Evolutionary conservation across 2,797 vertebrate species (phyloP).

Genomic region (Oryzias sinensis): DNA sequence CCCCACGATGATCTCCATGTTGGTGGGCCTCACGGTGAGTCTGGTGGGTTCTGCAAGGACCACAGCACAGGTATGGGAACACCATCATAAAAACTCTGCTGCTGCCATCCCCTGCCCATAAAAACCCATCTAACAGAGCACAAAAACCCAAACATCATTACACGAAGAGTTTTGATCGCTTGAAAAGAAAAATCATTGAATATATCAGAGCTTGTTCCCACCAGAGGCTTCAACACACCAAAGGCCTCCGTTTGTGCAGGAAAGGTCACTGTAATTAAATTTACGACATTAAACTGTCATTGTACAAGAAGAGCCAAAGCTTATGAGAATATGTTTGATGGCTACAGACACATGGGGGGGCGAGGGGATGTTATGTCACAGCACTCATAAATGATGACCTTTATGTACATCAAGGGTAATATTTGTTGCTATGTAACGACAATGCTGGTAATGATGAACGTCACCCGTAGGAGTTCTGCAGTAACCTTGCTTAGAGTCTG

Average conservation of each 20-base stretch:
- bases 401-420: conserved; percentile 47
- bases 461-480: conserved; percentile 14
- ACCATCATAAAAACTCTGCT: conserved; percentile 22
- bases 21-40: conserved; percentile 90
- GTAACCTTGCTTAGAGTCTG: conserved; percentile 10
- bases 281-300: conserved; percentile 68
- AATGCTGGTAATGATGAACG: conserved; percentile 26
- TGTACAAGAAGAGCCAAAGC: conserved; percentile 49
- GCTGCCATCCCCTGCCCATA: conserved; percentile 18
- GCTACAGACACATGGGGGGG: conserved; percentile 38
- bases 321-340: conserved; percentile 62
- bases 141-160: conserved; percentile 51
- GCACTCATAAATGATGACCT: conserved; percentile 56
- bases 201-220: conserved; percentile 43
- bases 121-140: conserved; percentile 29
- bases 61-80: conserved; percentile 52
- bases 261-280: conserved; percentile 79
- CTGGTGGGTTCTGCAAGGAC: conserved; percentile 86
- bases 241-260: conserved; percentile 45
- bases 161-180: conserved; percentile 48
- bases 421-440: conserved; percentile 29
- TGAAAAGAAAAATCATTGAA: conserved; percentile 46
- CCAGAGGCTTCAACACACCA: conserved; percentile 37
- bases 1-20: conserved; percentile 93
- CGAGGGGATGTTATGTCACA: conserved; percentile 35